Evolutionary conservation across 1,140 invertebrate species (phyloP).

Genomic region (Macrostomum lignano): DNA sequence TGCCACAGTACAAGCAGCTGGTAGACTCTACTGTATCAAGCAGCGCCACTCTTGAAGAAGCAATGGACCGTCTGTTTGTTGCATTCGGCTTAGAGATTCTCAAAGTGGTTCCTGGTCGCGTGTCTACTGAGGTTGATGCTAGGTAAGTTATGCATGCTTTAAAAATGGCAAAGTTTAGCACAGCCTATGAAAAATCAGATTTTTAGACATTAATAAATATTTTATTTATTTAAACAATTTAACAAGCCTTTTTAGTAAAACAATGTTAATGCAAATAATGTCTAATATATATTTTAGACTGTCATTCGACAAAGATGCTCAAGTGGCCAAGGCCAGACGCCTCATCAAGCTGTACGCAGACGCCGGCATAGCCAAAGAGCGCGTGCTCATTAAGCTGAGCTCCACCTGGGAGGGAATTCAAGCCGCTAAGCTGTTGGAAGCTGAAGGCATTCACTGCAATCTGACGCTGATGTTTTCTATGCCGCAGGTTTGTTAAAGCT

Average conservation of each 20-base stretch:
- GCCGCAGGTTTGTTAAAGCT: slow-evolving; percentile 38
- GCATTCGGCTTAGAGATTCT: slow-evolving; percentile 84
- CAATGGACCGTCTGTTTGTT: slow-evolving; percentile 71
- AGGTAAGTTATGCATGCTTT: slow-evolving; percentile 31
- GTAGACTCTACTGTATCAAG: slow-evolving; percentile 6
- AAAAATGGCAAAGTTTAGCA: not conserved
- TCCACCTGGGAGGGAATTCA: slow-evolving; percentile 98
- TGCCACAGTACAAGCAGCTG: slow-evolving; percentile 46
- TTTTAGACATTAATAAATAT: not conserved
- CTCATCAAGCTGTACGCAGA: slow-evolving; percentile 65
- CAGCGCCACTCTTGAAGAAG: slow-evolving; percentile 36
- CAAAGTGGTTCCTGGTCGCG: slow-evolving; percentile 80
- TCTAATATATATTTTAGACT: too few relatives aligned
- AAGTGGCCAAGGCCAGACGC: slow-evolving; percentile 56
- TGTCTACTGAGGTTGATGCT: slow-evolving; percentile 94
- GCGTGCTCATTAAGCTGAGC: slow-evolving; percentile 78
- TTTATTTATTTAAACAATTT: slow-evolving; percentile 4
- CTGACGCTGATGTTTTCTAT: slow-evolving; percentile 80
- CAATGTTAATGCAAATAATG: slow-evolving; percentile 4
- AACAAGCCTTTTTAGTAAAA: not conserved
- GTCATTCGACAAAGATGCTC: slow-evolving; percentile 70
- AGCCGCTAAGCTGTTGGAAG: slow-evolving; percentile 65
- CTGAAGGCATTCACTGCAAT: slow-evolving; percentile 82
- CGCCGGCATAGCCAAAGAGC: slow-evolving; percentile 56
- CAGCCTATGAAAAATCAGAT: slow-evolving; percentile 5